These are phyloP conservation scores for Amphimallon solstitiale DNA, from an alignment of 2,888 invertebrate genomes.

Conservation along the genomic window DNA sequence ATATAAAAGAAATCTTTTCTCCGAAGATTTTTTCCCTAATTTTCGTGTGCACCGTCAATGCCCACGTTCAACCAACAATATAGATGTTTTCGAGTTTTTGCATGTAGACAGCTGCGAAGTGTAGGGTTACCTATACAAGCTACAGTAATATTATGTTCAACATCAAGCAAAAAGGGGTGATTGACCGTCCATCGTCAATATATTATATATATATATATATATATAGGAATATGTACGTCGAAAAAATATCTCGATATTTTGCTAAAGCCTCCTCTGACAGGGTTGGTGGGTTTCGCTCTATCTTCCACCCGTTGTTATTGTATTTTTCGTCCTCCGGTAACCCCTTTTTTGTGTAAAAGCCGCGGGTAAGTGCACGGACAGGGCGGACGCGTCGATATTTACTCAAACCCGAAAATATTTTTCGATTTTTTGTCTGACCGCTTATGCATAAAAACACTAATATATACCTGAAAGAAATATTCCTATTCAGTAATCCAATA, in stretches of 20 bases:
- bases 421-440: slow-evolving; percentile 13
- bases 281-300: slow-evolving; percentile 1
- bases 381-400: slow-evolving; percentile 6
- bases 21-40: too few species aligned
- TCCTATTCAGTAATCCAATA: not conserved
- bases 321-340: slow-evolving; percentile 16
- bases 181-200: slow-evolving; percentile 43
- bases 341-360: slow-evolving; percentile 8
- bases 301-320: slow-evolving; percentile 23
- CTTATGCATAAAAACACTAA: slow-evolving; percentile 19
- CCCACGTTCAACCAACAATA: slow-evolving; percentile 15
- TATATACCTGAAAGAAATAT: slow-evolving; percentile 18
- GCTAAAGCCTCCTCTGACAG: not conserved
- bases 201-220: slow-evolving; percentile 1
- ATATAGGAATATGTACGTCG: too few species aligned
- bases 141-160: not conserved
- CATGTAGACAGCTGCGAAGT: slow-evolving; percentile 47
- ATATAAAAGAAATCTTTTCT: too few species aligned
- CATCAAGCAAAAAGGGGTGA: slow-evolving; percentile 46
- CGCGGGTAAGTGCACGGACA: too few species aligned
- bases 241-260: slow-evolving; percentile 13
- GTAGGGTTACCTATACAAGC: slow-evolving; percentile 46
- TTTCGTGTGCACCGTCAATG: not conserved
- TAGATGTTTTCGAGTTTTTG: slow-evolving; percentile 46
- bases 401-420: slow-evolving; percentile 5